Conservation (phyloP, 2,888 invertebrate genomes). For the Stratiomys singularior region DNA sequence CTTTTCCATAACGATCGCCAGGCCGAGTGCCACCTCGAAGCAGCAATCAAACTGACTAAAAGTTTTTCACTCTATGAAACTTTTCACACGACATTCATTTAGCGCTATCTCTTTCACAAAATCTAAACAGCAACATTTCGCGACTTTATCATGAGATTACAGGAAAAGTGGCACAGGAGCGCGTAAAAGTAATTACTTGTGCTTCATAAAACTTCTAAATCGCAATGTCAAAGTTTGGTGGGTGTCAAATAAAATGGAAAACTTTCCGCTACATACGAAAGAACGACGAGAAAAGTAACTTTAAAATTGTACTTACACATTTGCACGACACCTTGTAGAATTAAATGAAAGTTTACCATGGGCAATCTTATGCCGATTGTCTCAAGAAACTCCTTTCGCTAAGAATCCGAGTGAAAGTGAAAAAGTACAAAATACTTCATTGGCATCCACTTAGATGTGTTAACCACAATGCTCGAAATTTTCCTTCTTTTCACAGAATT, state of each 20-base stretch:
- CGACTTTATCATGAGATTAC: conserved; percentile 4
- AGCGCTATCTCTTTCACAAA: conserved; percentile 8
- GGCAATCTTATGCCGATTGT: background rate
- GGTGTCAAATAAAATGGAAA: conserved; percentile 35
- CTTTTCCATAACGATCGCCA: too few species aligned
- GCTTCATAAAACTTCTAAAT: background rate
- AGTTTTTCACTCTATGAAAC: conserved; percentile 11
- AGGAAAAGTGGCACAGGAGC: conserved; percentile 12
- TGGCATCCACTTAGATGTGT: conserved; percentile 1
- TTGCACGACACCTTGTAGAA: conserved; percentile 34
- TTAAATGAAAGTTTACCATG: conserved; percentile 22
- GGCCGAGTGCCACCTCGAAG: too few species aligned
- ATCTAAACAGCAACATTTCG: conserved; percentile 4
- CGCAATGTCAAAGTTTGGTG: background rate
- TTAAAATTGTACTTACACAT: conserved; percentile 6
- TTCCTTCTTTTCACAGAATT: background rate
- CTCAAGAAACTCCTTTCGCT: background rate
- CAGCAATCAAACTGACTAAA: background rate
- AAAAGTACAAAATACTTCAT: conserved; percentile 18
- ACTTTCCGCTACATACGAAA: background rate
- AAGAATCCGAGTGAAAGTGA: conserved; percentile 14
- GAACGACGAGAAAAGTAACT: background rate
- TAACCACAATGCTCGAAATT: background rate
- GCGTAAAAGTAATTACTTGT: conserved; percentile 27
- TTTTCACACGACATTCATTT: conserved; percentile 36